Evolutionary conservation across 2,888 invertebrate genomes (phyloP).

Genomic region (Eupeodes latifasciatus): DNA sequence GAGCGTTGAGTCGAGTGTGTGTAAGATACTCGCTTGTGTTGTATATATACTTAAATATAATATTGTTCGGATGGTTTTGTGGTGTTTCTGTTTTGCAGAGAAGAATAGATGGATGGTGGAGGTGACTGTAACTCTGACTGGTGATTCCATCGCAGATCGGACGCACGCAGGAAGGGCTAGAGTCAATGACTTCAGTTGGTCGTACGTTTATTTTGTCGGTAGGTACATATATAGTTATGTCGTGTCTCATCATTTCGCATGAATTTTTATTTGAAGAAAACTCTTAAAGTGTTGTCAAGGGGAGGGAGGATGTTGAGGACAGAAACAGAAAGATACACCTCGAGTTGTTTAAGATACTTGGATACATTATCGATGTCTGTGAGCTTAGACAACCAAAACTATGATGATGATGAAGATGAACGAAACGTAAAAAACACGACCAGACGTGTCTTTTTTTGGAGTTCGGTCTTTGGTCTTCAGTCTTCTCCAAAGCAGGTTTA

Average conservation of each 20-base stretch:
- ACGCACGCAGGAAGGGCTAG: conserved; percentile 13
- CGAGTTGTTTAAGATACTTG: conserved; percentile 11
- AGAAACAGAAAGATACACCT: conserved; percentile 1
- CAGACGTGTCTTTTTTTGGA: conserved; percentile 67
- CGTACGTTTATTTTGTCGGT: conserved; percentile 23
- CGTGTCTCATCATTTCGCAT: conserved; percentile 70
- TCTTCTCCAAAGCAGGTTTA: conserved; percentile 64
- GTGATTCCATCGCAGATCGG: conserved; percentile 24
- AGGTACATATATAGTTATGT: conserved; percentile 41
- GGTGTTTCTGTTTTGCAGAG: conserved; percentile 38
- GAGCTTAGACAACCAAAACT: conserved; percentile 58
- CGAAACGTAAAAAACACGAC: conserved; percentile 57
- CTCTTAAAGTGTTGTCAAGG: conserved; percentile 5
- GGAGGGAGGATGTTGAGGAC: no score
- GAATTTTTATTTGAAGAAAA: conserved; percentile 60
- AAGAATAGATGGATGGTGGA: conserved; percentile 32
- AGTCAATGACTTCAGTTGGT: conserved; percentile 57
- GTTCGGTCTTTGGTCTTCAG: conserved; percentile 32
- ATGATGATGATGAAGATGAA: conserved; percentile 44
- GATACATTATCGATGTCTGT: conserved; percentile 55
- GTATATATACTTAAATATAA: no score
- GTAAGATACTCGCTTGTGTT: conserved; percentile 61
- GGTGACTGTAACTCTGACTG: conserved; percentile 10
- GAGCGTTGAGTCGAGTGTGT: conserved; percentile 24
- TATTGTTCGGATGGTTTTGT: conserved; percentile 29